Evolutionary conservation across 1,140 invertebrate species (phyloP).

Genomic region (Trissolcus basalis): DNA sequence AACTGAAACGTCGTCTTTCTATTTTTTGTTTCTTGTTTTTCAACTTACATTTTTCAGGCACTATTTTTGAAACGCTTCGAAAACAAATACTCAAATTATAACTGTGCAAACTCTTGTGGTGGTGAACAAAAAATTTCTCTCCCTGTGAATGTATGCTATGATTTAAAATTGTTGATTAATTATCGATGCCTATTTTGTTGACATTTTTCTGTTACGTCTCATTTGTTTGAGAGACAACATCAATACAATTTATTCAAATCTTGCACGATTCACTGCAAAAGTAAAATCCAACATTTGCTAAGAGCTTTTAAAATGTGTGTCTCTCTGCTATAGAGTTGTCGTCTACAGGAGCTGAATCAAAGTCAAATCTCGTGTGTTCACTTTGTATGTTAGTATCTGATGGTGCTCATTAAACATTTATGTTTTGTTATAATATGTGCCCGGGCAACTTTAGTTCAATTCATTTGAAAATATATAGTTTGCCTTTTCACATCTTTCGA

Average conservation of each 20-base stretch:
- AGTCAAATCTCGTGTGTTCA: constrained; percentile 40
- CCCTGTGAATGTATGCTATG: too few species aligned
- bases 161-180: too few species aligned
- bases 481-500: neutral
- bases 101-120: too few species aligned
- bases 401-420: constrained; percentile 43
- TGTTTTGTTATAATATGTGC: constrained; percentile 25
- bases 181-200: too few species aligned
- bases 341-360: constrained; percentile 34
- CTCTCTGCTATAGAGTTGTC: constrained; percentile 19
- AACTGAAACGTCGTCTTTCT: too few species aligned
- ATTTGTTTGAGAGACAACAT: neutral
- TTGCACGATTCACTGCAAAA: constrained; percentile 21
- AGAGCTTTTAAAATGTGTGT: constrained; percentile 45
- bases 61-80: too few species aligned
- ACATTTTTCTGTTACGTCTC: neutral
- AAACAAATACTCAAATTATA: too few species aligned
- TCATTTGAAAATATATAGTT: constrained; percentile 40
- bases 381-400: constrained; percentile 23
- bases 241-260: constrained; percentile 21
- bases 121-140: too few species aligned
- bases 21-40: too few species aligned
- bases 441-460: constrained; percentile 35
- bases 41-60: too few species aligned
- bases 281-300: constrained; percentile 11